Evolutionary conservation across 2,888 invertebrate species (phyloP).

Genomic region (Chymomyza amoena): DNA sequence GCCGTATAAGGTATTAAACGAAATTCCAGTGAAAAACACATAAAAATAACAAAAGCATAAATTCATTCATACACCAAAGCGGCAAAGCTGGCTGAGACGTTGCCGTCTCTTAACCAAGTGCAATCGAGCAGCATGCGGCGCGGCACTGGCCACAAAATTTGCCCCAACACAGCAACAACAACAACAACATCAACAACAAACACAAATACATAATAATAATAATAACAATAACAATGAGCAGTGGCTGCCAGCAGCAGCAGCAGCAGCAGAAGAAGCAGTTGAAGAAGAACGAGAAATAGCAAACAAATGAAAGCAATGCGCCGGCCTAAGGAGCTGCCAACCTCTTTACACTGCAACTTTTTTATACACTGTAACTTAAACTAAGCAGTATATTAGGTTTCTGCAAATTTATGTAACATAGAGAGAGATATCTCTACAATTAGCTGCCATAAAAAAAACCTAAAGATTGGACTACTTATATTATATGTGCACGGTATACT

Average conservation of each 20-base stretch:
- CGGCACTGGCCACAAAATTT: conserved; percentile 22
- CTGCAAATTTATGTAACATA: not conserved
- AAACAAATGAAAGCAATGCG: conserved; percentile 6
- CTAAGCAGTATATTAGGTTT: not conserved
- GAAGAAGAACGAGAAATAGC: not conserved
- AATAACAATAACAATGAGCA: conserved; percentile 2
- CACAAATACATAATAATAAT: not conserved
- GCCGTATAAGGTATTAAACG: conserved; percentile 50
- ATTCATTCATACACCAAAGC: conserved; percentile 60
- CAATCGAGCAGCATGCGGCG: not conserved
- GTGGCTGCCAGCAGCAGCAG: conserved; percentile 6
- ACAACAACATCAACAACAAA: conserved; percentile 6
- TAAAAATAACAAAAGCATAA: conserved; percentile 63
- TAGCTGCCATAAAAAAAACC: too few species aligned
- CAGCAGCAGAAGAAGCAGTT: conserved; percentile 7
- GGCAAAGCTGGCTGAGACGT: conserved; percentile 16
- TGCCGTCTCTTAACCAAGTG: conserved; percentile 24
- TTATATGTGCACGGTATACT: too few species aligned
- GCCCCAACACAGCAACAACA: conserved; percentile 4
- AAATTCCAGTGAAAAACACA: conserved; percentile 62
- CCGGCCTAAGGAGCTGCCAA: not conserved
- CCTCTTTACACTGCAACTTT: not conserved
- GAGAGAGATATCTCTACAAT: too few species aligned
- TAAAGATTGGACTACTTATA: too few species aligned
- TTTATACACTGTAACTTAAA: not conserved